These are phyloP conservation scores for Kryptopterus vitreolus DNA, from an alignment of 2,797 vertebrate genomes.

Conservation along the genomic window DNA sequence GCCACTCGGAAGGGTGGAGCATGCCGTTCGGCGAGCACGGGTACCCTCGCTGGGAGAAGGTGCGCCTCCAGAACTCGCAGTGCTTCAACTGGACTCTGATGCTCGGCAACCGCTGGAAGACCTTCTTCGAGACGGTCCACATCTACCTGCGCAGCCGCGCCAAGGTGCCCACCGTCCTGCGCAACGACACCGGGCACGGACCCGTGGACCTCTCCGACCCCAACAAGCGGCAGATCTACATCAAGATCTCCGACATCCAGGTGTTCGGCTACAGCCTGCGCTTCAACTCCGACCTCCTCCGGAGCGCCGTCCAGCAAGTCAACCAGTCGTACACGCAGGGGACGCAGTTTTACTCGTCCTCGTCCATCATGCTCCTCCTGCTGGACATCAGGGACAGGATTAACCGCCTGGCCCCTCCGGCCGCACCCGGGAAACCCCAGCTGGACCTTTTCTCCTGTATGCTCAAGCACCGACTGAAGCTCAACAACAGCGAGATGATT, in stretches of 20 bases:
- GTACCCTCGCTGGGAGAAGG: constrained; percentile 96
- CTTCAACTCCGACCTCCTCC: constrained; percentile 93
- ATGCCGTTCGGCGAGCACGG: constrained; percentile 98
- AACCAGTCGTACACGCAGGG: constrained; percentile 98
- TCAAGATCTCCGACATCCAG: constrained; percentile 98
- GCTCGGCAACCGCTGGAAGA: constrained; percentile 97
- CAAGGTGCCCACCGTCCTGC: constrained; percentile 89
- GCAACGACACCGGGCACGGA: constrained; percentile 93
- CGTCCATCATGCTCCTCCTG: constrained; percentile 95
- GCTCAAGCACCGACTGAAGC: constrained; percentile 96
- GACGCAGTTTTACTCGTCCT: constrained; percentile 95
- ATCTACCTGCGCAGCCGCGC: constrained; percentile 98
- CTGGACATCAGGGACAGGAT: constrained; percentile 98
- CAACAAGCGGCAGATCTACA: constrained; percentile 96
- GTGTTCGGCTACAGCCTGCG: constrained; percentile 97
- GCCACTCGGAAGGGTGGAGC: constrained; percentile 98
- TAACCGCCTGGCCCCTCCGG: constrained; percentile 93
- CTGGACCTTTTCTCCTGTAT: constrained; percentile 99
- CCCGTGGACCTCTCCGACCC: constrained; percentile 95
- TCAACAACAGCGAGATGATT: constrained; percentile 99
- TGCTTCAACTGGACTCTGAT: constrained; percentile 99
- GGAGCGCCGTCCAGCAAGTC: constrained; percentile 96
- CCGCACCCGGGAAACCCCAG: constrained; percentile 93
- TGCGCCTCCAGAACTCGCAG: constrained; percentile 92
- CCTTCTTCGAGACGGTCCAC: constrained; percentile 98